Conservation (phyloP, 2,888 invertebrate genomes). For the Campoplex nolae region DNA sequence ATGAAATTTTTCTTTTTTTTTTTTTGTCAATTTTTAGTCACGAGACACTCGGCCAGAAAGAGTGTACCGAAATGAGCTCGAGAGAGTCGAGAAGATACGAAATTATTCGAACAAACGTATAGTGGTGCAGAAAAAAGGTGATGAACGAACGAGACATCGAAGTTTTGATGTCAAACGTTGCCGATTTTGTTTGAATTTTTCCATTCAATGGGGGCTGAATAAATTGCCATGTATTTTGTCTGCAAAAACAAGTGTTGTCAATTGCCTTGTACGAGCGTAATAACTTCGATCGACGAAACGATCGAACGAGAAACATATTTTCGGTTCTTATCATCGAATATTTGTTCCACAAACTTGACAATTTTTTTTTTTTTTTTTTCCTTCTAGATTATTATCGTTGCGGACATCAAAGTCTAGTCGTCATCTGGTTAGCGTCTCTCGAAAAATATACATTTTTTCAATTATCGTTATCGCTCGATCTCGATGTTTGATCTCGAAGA, state of each 20-base stretch:
- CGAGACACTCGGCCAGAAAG: too few relatives aligned
- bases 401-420: neutral
- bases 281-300: neutral
- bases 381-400: neutral
- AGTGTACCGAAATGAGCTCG: too few relatives aligned
- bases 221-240: neutral
- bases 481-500: constrained; percentile 12
- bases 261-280: neutral
- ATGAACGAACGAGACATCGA: neutral
- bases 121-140: too few relatives aligned
- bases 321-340: neutral
- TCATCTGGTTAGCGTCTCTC: constrained; percentile 13
- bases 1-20: too few relatives aligned
- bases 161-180: too few relatives aligned
- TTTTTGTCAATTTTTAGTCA: too few relatives aligned
- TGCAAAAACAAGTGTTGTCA: neutral
- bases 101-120: too few relatives aligned
- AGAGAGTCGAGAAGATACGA: too few relatives aligned
- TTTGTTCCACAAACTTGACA: neutral
- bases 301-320: neutral
- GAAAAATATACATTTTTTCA: constrained; percentile 18
- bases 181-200: too few relatives aligned
- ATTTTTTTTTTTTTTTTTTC: neutral
- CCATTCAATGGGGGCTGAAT: too few relatives aligned
- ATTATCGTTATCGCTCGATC: constrained; percentile 32